Base-by-base conservation (phyloP, 2,797 vertebrate genomes). In the Melanotaenia trifasciata region DNA sequence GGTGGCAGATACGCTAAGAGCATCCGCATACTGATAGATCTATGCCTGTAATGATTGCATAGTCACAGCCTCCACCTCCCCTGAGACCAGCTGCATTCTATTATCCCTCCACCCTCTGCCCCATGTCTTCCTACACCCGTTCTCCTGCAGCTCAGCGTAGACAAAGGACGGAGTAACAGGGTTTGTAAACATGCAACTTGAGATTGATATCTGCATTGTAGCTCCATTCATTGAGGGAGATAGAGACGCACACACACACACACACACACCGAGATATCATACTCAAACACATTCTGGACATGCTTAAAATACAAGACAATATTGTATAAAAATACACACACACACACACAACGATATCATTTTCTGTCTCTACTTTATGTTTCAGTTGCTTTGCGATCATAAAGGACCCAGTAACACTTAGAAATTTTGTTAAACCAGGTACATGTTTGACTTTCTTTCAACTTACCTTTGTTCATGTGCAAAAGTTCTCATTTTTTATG, bases 31-130 rank as follows among this genome's bases (percentile, higher is more conserved):
- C 89, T 93, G 90, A 94, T 94, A 88, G 90, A 93, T 92, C 89
- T 87, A 92, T 92, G 89, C 75, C 86, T 79, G 77, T 94, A 95
- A 95, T 95, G 93, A 95, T 94, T 95, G 94, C 92, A 91, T 86
- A 92, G 92, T 90, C 94, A 95, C 93, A 94, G 85, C 87, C 87
- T 83, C 85, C 86, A 85, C 76, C 63, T 91, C 92, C 88, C 84
- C 75, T 58, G 92, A 84, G 93, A 93, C 68, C 10, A 77, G 78
- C 89, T 85, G 89, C 90, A 90, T 94, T 94, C 89, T 92, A 94
- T 94, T 93, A 94, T 88, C 85, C 78, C 78, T 81, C 87, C 84
- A 80, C 87, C 80, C 83, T 62, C 81, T 84, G 86, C 83, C 85
- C 92, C 53, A 60, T 47, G 66, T 60, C 76, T 84, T 58, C n/a